Conservation (phyloP, 1,140 invertebrate genomes). For the Bombus haemorrhoidalis region DNA sequence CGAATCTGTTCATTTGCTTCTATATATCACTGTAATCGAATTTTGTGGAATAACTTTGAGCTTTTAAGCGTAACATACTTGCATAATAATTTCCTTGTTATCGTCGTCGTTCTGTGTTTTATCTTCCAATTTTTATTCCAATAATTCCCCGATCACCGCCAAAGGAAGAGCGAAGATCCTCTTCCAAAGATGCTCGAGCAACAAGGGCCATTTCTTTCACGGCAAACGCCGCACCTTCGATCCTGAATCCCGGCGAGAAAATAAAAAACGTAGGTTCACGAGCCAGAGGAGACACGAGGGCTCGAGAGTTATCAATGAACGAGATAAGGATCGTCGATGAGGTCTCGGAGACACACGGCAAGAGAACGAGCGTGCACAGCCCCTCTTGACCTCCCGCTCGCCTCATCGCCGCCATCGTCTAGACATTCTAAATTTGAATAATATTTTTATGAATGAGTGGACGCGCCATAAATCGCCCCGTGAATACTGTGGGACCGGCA, state of each 20-base stretch:
- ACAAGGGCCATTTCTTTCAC: neutral
- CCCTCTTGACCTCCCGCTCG: constrained; percentile 12
- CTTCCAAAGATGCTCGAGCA: neutral
- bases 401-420: constrained; percentile 67
- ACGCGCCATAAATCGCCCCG: constrained; percentile 79
- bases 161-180: neutral
- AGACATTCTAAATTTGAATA: constrained; percentile 82
- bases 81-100: too few species aligned
- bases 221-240: constrained; percentile 31
- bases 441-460: constrained; percentile 82
- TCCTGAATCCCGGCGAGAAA: neutral
- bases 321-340: constrained; percentile 68
- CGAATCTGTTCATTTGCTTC: neutral
- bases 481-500: constrained; percentile 72
- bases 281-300: constrained; percentile 17
- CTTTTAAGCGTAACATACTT: too few species aligned
- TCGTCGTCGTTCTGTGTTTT: too few species aligned
- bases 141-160: neutral
- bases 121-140: neutral
- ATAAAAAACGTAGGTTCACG: constrained; percentile 36
- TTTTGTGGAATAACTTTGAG: neutral
- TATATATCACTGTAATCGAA: neutral
- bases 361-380: neutral
- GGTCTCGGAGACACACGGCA: constrained; percentile 35
- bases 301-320: constrained; percentile 65